Percentiles rank a stretch among this genome's conserved stretches.
These are phyloP conservation scores for Lepidostoma basale DNA, from an alignment of 1,140 invertebrate species.

Conservation along the genomic window DNA sequence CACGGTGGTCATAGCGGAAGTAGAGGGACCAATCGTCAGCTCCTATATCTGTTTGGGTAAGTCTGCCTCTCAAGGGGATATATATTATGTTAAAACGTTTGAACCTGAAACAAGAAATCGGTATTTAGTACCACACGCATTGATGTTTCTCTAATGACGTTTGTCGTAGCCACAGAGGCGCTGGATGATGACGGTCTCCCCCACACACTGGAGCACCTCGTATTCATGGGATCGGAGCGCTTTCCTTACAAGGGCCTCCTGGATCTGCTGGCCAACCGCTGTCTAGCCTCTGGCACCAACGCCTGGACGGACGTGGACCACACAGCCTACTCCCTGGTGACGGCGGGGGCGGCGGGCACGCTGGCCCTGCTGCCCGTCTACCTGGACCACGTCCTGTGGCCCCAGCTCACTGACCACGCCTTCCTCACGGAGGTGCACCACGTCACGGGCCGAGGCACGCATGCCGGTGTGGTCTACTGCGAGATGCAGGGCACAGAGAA, in stretches of 20 bases:
- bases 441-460: slow-evolving; percentile 82
- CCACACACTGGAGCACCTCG: slow-evolving; percentile 90
- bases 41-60: slow-evolving; percentile 87
- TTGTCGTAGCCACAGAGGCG: slow-evolving; percentile 72
- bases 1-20: slow-evolving; percentile 79
- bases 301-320: slow-evolving; percentile 85
- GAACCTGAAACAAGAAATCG: too few relatives aligned
- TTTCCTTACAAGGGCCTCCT: slow-evolving; percentile 91
- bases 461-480: slow-evolving; percentile 92
- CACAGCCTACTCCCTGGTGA: slow-evolving; percentile 88
- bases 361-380: slow-evolving; percentile 88
- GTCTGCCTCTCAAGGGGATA: too few relatives aligned
- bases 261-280: slow-evolving; percentile 86
- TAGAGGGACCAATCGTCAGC: slow-evolving; percentile 85
- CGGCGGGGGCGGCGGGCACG: slow-evolving; percentile 86
- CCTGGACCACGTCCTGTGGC: slow-evolving; percentile 87
- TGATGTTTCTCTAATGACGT: too few relatives aligned
- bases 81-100: too few relatives aligned
- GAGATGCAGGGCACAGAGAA: slow-evolving; percentile 91
- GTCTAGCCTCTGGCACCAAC: slow-evolving; percentile 89
- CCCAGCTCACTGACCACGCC: slow-evolving; percentile 78
- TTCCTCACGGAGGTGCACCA: slow-evolving; percentile 93
- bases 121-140: too few relatives aligned
- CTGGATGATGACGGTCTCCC: slow-evolving; percentile 91
- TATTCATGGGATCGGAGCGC: slow-evolving; percentile 88